These are phyloP conservation scores for Parapristionchus giblindavisi DNA, from an alignment of 2,888 invertebrate species.

Conservation along the genomic window DNA sequence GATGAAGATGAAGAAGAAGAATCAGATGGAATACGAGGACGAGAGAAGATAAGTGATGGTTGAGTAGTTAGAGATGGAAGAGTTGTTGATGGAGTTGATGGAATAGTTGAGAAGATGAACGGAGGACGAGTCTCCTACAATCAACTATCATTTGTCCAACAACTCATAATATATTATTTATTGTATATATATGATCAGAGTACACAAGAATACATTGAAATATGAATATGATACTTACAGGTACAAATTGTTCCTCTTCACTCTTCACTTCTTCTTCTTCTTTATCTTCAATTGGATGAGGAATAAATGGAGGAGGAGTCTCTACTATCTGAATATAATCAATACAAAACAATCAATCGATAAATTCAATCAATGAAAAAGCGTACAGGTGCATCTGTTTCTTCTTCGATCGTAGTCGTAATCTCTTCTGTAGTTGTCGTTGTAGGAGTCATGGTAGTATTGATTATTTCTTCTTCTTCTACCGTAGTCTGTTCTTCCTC, in stretches of 20 bases:
- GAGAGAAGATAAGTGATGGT: constrained; percentile 1
- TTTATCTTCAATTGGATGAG: neutral
- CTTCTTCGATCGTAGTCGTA: neutral
- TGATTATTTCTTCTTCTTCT: neutral
- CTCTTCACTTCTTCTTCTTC: constrained; percentile 10
- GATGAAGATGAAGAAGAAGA: constrained; percentile 9
- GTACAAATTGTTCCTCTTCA: neutral
- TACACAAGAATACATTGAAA: neutral
- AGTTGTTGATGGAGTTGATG: neutral
- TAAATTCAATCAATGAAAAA: neutral
- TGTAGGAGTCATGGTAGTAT: neutral
- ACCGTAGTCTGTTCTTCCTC: constrained; percentile 30
- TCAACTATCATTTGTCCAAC: too few relatives aligned
- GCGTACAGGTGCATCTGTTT: neutral
- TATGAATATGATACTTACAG: neutral
- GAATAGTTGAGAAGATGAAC: neutral
- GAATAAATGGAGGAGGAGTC: neutral
- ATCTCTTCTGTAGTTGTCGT: constrained; percentile 4
- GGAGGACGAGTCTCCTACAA: neutral
- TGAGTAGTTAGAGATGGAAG: neutral
- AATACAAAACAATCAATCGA: neutral
- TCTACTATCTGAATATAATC: neutral
- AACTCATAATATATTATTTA: neutral
- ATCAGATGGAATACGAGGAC: constrained; percentile 7
- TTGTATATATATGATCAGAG: neutral